Base-by-base conservation (phyloP, 2,888 invertebrate genomes). In the Parelbella ahira region DNA sequence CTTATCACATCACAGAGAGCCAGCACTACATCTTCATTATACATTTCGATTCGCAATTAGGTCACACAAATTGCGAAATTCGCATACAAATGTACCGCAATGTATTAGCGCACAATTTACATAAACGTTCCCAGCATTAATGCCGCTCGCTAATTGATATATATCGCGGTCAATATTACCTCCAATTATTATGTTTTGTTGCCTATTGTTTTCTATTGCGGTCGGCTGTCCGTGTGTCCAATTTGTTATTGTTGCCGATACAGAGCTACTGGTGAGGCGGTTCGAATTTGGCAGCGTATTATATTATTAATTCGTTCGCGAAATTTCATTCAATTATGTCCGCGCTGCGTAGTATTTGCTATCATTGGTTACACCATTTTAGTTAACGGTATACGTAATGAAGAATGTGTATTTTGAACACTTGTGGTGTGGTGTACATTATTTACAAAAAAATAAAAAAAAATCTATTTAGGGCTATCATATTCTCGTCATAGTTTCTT, bases 91-190 rank as follows among this genome's bases (percentile, higher is more conserved):
- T 15, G 15, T 10, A 33, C 41, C 32, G 41, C 41, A 41, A 41
- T 27, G 24, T 39, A 41, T 41, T 27, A 50, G 32, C 44, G 48
- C 32, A 13, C 37, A 25, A 48, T 50, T 48, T 45, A 48, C 48
- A 45, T 50, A 48, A 47, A 47, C 28, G 38, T 38, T 41, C 19
- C 15, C 33, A 27, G 29, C 45, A 34, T 34, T 44, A 47, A 49
- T 45, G 15, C 24, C 9, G 39, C 39, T 34, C 42, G 44, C 45
- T 45, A 42, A 49, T 49, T 51, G 47, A 51, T 44, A 47, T 45
- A 44, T 49, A 49, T 47, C 41, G 42, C 36, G 37, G 44, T 41
- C 36, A 36, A 42, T 29, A 36, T 36, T 42, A 23, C 23, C 23
- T 42, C 28, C 34, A 36, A 36, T 42, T 42, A 36, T 42, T 36